Conservation (phyloP, 2,113 vertebrate genomes). For the Crocuta crocuta region DNA sequence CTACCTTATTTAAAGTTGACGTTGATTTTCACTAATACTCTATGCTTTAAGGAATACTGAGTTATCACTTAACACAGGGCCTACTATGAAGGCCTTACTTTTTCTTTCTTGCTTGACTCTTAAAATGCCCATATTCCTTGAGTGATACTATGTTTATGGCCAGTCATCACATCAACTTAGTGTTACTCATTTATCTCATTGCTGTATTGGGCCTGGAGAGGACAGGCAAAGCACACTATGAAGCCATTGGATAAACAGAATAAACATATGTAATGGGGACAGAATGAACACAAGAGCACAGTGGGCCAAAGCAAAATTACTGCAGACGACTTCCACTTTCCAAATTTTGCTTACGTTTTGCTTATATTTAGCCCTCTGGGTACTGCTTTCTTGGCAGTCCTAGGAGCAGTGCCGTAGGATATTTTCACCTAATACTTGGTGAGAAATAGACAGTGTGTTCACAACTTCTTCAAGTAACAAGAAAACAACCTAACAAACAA, state of each 20-base stretch:
- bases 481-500: conserved; percentile 1
- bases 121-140: neutral
- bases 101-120: neutral
- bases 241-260: conserved; percentile 8
- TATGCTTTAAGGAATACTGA: neutral
- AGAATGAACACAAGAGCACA: neutral
- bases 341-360: conserved; percentile 31
- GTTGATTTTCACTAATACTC: neutral
- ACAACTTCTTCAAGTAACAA: neutral
- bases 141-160: neutral
- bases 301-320: neutral
- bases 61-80: neutral
- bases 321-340: neutral
- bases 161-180: neutral
- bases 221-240: neutral
- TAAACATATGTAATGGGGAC: neutral
- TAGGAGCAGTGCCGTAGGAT: neutral
- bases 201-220: neutral
- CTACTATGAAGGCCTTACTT: neutral
- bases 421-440: neutral
- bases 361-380: neutral
- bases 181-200: neutral
- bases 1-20: neutral
- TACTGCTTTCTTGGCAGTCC: neutral
- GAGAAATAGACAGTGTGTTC: conserved; percentile 22